Conservation (phyloP, 2,888 invertebrate species). For the Tenthredo amoena region DNA sequence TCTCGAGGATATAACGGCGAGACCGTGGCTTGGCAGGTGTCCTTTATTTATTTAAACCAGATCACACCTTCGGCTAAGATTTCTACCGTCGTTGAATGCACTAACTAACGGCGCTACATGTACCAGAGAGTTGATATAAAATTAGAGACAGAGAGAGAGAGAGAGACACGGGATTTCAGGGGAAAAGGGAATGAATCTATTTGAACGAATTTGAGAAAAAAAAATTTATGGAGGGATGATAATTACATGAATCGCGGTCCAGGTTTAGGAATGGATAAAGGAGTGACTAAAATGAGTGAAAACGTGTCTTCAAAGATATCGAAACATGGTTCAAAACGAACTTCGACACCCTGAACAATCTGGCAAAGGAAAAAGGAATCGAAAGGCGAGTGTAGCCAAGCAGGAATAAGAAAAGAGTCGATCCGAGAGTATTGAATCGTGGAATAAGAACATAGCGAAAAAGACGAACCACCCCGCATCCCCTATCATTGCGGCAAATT, state of each 20-base stretch:
- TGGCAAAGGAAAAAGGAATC: background rate
- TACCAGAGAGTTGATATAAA: background rate
- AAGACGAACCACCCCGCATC: constrained; percentile 60
- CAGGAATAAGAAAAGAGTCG: background rate
- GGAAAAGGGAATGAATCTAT: background rate
- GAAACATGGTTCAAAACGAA: background rate
- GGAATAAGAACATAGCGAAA: constrained; percentile 50
- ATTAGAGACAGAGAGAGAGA: background rate
- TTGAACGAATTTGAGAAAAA: background rate
- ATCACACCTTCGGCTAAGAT: constrained; percentile 32
- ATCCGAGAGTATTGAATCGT: background rate
- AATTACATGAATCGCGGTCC: no score
- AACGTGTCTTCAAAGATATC: background rate
- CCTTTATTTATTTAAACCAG: constrained; percentile 40
- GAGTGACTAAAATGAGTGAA: background rate
- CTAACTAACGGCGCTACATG: background rate
- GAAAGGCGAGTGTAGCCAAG: background rate
- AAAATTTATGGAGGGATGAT: background rate
- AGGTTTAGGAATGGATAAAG: background rate
- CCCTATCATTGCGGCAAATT: constrained; percentile 66
- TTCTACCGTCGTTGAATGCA: background rate
- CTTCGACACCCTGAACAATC: no score
- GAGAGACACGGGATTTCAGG: background rate
- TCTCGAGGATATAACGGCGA: background rate
- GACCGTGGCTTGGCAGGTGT: constrained; percentile 23